phyloP scores from a whole-genome alignment of 2,113 vertebrate genomes.

The Pithys albifrons region DNA sequence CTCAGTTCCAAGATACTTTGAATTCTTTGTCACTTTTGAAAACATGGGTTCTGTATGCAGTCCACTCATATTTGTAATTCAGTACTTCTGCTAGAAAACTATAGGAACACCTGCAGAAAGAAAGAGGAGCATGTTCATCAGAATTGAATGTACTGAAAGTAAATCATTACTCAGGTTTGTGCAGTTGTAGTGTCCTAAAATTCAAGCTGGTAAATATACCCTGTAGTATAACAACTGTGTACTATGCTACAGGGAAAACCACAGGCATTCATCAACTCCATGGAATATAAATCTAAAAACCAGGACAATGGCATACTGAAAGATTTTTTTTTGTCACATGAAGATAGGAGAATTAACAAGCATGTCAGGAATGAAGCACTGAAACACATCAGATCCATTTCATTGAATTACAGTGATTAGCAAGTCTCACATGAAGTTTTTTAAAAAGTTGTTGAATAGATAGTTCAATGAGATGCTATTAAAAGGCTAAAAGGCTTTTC shows the following conservation, averaged over 20 bases:
- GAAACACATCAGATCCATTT: neutral
- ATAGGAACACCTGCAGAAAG: neutral
- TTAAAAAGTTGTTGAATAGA: neutral
- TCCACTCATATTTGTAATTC: neutral
- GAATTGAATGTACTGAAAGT: neutral
- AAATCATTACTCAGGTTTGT: neutral
- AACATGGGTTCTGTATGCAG: neutral
- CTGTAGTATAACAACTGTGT: neutral
- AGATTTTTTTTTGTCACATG: neutral
- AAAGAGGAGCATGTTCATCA: neutral
- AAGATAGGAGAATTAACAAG: neutral
- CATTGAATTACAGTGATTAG: neutral
- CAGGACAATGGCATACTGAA: neutral
- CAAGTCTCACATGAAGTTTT: neutral
- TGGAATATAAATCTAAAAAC: neutral
- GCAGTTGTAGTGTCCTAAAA: neutral
- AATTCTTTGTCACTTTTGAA: neutral
- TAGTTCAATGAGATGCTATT: neutral
- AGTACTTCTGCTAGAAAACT: neutral
- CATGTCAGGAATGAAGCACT: neutral
- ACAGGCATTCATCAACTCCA: neutral
- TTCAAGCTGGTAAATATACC: neutral
- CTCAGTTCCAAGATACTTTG: neutral
- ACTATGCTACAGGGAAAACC: neutral
- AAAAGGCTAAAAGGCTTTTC: neutral